These are phyloP conservation scores for Drosophila nebulosa DNA, from an alignment of 1,140 invertebrate species.

Conservation along the genomic window DNA sequence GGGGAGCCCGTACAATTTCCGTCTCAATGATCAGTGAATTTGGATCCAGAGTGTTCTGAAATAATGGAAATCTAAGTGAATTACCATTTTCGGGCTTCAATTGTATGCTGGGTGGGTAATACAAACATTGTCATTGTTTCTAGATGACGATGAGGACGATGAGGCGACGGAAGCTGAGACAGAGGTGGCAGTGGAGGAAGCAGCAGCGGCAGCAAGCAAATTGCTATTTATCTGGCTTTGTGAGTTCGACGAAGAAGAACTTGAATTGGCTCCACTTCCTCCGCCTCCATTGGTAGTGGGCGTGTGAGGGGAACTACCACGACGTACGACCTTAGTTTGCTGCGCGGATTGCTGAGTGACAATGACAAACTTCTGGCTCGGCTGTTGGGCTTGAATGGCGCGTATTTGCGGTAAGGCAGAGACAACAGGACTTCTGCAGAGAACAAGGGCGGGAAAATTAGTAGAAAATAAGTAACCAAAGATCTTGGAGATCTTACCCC, in stretches of 20 bases:
- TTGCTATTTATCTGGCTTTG: constrained; percentile 12
- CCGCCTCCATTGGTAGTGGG: constrained; percentile 50
- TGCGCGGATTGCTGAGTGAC: constrained; percentile 68
- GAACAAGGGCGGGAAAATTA: background rate
- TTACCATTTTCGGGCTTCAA: constrained; percentile 27
- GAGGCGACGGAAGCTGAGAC: too few relatives aligned
- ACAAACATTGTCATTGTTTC: constrained; percentile 70
- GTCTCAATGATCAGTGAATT: constrained; percentile 78
- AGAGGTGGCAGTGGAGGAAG: constrained; percentile 13
- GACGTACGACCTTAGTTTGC: constrained; percentile 56
- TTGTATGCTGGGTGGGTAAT: constrained; percentile 44
- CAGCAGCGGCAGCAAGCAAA: constrained; percentile 5
- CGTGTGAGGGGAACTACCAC: constrained; percentile 69
- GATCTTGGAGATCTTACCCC: constrained; percentile 29
- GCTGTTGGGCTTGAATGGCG: constrained; percentile 60
- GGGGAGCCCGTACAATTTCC: constrained; percentile 68
- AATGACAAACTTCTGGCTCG: constrained; percentile 72
- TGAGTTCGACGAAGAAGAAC: constrained; percentile 44
- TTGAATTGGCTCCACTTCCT: constrained; percentile 53
- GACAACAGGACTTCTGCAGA: constrained; percentile 62
- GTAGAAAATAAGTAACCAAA: background rate
- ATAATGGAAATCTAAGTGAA: constrained; percentile 45
- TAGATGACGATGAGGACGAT: constrained; percentile 13
- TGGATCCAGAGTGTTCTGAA: constrained; percentile 72
- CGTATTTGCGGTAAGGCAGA: constrained; percentile 69